phyloP scores from a whole-genome alignment of 2,113 vertebrate genomes.

The Microtus pennsylvanicus region DNA sequence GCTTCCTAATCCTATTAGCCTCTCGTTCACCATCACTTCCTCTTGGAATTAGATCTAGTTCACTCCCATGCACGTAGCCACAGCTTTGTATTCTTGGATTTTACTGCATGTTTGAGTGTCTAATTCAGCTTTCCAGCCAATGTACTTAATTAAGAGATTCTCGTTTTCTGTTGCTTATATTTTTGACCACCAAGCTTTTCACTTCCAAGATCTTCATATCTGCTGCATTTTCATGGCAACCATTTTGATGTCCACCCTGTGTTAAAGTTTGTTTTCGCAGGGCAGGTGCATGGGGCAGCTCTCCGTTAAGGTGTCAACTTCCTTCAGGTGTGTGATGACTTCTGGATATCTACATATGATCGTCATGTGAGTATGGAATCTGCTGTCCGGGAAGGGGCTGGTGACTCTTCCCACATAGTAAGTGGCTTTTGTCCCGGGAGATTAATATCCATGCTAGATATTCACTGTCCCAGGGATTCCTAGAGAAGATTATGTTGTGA shows the following conservation, averaged over 20 bases:
- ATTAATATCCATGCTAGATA: neutral
- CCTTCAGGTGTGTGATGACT: neutral
- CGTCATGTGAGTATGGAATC: accelerated
- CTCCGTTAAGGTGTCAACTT: neutral
- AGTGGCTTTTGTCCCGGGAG: neutral
- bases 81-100: neutral
- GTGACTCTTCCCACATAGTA: neutral
- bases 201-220: neutral
- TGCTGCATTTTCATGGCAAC: neutral
- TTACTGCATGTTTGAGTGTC: neutral
- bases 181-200: neutral
- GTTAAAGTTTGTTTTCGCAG: neutral
- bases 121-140: neutral
- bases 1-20: conserved; percentile 49
- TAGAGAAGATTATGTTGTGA: neutral
- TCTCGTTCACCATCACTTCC: conserved; percentile 1
- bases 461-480: neutral
- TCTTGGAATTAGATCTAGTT: neutral
- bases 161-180: neutral
- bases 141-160: neutral
- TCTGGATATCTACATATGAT: neutral
- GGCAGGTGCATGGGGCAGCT: neutral
- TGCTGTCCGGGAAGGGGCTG: neutral
- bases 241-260: neutral
- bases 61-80: neutral